A percentile compares a stretch with the other conserved stretches of the same genome.
Evolutionary conservation across 2,113 vertebrate species (phyloP).

Genomic region (Eurystomus gularis): DNA sequence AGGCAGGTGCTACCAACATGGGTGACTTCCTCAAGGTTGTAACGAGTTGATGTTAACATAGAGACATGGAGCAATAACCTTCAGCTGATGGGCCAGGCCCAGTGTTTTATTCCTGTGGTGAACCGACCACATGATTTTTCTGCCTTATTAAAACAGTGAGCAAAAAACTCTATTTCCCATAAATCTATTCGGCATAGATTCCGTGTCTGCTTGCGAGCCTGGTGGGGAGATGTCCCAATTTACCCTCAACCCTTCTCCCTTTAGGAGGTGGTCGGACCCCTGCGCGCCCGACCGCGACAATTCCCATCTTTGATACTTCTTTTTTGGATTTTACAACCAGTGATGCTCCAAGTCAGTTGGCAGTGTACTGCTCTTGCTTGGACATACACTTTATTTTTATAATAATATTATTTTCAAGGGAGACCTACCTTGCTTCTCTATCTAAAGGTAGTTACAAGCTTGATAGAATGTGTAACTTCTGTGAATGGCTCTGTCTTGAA

Average conservation of each 20-base stretch:
- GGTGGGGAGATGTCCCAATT: no score
- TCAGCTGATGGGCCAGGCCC: background rate
- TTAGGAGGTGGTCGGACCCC: no score
- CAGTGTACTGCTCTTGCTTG: background rate
- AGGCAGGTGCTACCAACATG: background rate
- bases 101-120: background rate
- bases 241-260: no score
- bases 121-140: no score
- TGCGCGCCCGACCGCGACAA: no score
- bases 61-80: background rate
- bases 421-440: background rate
- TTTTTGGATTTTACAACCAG: background rate
- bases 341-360: background rate
- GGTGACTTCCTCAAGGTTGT: background rate
- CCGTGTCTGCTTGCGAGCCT: no score
- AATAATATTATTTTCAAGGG: background rate
- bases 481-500: background rate
- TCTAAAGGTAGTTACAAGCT: background rate
- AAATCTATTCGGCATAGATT: no score
- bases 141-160: no score
- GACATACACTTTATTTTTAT: background rate
- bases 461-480: background rate
- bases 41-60: rapidly evolving
- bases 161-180: no score
- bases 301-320: background rate